Percentiles rank a stretch among this genome's conserved stretches.
These are phyloP conservation scores for Morphnarchus princeps DNA, from an alignment of 2,113 vertebrate species.

Conservation along the genomic window DNA sequence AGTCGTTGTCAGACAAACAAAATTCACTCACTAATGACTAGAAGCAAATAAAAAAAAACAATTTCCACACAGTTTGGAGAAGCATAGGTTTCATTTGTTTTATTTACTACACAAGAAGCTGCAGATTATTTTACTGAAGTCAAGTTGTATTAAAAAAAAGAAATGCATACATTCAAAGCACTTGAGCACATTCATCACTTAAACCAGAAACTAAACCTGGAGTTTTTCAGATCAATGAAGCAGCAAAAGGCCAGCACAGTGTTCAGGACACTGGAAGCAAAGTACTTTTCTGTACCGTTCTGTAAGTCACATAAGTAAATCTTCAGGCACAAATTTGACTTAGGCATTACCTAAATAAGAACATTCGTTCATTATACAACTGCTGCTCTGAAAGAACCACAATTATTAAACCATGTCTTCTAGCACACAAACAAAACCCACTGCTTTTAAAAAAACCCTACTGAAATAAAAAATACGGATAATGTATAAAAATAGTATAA, in stretches of 20 bases:
- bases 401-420: not conserved
- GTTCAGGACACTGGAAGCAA: not conserved
- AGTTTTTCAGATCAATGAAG: not conserved
- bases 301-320: not conserved
- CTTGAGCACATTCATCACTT: not conserved
- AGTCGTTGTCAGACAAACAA: not conserved
- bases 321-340: not conserved
- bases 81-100: not conserved
- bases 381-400: not conserved
- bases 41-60: not conserved
- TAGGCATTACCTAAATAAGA: not conserved
- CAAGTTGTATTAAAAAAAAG: not conserved
- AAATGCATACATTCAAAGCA: constrained; percentile 4
- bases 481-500: constrained; percentile 37
- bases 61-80: not conserved
- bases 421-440: not conserved
- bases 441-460: not conserved
- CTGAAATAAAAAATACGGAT: not conserved
- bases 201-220: not conserved
- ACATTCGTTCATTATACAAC: not conserved
- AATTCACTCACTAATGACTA: not conserved
- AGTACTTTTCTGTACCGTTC: not conserved
- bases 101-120: constrained; percentile 51
- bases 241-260: not conserved
- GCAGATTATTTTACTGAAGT: constrained; percentile 22